phyloP scores from a whole-genome alignment of 1,140 invertebrate genomes.

The Magallana ariakensis region DNA sequence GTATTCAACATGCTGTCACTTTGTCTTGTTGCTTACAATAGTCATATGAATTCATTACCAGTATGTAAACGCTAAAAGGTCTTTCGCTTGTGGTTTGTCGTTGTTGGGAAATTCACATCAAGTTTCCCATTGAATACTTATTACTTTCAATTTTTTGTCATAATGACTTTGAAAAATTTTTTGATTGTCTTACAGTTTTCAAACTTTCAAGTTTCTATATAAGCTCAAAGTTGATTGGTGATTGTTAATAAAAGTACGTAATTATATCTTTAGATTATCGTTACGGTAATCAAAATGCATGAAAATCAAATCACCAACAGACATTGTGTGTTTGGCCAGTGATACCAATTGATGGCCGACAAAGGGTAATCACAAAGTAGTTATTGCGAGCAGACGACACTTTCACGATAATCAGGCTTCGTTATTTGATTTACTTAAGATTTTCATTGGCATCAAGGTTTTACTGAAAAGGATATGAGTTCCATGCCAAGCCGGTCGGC shows the following conservation, averaged over 20 bases:
- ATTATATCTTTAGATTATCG: too few relatives aligned
- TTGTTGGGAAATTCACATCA: background rate
- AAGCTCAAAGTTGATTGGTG: too few relatives aligned
- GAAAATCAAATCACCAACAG: background rate
- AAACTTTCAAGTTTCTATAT: too few relatives aligned
- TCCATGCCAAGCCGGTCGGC: conserved; percentile 33
- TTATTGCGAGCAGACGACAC: conserved; percentile 35
- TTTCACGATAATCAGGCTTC: conserved; percentile 26
- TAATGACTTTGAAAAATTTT: too few relatives aligned
- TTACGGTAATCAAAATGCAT: too few relatives aligned
- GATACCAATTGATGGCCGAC: conserved; percentile 7
- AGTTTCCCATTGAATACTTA: background rate
- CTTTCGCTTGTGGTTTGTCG: background rate
- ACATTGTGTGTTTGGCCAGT: conserved; percentile 11
- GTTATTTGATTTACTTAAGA: conserved; percentile 39
- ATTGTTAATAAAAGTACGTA: too few relatives aligned
- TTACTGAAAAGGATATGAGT: conserved; percentile 38
- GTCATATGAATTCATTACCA: background rate
- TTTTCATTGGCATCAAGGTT: conserved; percentile 34
- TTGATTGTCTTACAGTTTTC: too few relatives aligned
- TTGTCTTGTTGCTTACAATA: background rate
- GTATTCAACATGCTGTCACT: conserved; percentile 9
- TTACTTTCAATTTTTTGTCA: too few relatives aligned
- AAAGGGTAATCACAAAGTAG: conserved; percentile 29
- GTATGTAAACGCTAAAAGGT: background rate